These are phyloP conservation scores for Hirudo medicinalis DNA, from an alignment of 1,140 invertebrate genomes.

Conservation along the genomic window DNA sequence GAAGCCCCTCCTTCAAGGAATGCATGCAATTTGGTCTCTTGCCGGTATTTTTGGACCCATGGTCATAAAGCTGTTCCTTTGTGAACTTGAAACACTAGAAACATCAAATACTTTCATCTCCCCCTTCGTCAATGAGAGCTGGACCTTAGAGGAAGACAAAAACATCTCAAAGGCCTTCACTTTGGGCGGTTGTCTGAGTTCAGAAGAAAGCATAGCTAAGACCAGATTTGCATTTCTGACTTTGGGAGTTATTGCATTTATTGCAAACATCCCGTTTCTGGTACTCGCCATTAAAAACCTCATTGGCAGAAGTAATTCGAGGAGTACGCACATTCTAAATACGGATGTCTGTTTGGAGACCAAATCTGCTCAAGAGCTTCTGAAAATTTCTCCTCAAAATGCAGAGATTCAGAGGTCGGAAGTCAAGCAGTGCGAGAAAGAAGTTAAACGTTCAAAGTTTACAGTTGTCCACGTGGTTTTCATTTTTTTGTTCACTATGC, in stretches of 20 bases:
- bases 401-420: neutral
- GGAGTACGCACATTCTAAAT: neutral
- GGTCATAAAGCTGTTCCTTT: slow-evolving; percentile 11
- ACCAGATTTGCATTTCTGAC: neutral
- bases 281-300: neutral
- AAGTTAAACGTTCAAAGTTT: neutral
- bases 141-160: neutral
- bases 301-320: neutral
- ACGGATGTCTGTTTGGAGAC: no score
- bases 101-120: no score
- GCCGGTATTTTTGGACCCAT: slow-evolving; percentile 8
- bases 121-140: neutral
- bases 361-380: neutral
- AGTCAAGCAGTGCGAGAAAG: neutral
- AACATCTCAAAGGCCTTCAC: neutral
- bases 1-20: slow-evolving; percentile 10
- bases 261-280: neutral
- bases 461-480: neutral
- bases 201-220: neutral
- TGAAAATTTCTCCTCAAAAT: neutral
- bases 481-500: neutral
- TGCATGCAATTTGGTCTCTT: slow-evolving; percentile 13
- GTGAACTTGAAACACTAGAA: neutral
- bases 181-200: neutral
- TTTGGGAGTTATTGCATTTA: neutral